These are phyloP conservation scores for Scomber scombrus DNA, from an alignment of 2,113 vertebrate genomes.

Conservation along the genomic window DNA sequence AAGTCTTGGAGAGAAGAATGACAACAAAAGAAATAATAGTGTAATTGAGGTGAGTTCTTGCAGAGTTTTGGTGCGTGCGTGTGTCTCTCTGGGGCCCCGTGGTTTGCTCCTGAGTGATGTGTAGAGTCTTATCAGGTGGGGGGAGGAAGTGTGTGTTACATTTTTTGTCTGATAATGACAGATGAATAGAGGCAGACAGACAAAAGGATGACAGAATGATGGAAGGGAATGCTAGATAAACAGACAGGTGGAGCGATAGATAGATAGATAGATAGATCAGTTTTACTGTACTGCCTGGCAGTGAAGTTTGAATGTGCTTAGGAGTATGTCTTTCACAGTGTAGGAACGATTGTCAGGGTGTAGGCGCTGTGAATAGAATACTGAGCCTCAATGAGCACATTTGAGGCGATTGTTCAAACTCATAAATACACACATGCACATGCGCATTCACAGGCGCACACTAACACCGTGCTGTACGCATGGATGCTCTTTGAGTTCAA, in stretches of 20 bases:
- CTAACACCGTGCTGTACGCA: constrained; percentile 45
- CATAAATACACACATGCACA: constrained; percentile 23
- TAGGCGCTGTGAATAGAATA: constrained; percentile 64
- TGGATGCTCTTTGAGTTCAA: constrained; percentile 80
- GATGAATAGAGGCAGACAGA: constrained; percentile 72
- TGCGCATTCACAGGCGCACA: not conserved
- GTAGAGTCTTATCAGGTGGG: constrained; percentile 58
- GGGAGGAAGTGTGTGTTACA: constrained; percentile 65
- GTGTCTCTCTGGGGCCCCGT: constrained; percentile 11
- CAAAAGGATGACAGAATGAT: constrained; percentile 69
- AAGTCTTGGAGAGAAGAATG: constrained; percentile 46
- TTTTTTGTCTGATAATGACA: constrained; percentile 72
- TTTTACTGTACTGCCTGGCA: constrained; percentile 62
- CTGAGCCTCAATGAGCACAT: constrained; percentile 64
- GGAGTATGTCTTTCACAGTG: constrained; percentile 63
- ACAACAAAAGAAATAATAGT: constrained; percentile 60
- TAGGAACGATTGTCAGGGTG: constrained; percentile 57
- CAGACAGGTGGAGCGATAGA: constrained; percentile 69
- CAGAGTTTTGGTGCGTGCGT: constrained; percentile 35
- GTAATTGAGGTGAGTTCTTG: constrained; percentile 60
- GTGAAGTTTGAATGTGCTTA: constrained; percentile 62
- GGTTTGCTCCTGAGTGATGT: constrained; percentile 61
- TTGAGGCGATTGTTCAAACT: constrained; percentile 58
- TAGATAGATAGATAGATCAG: constrained; percentile 64
- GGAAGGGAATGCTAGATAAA: constrained; percentile 70